These are phyloP conservation scores for Plotosus lineatus DNA, from an alignment of 2,113 vertebrate genomes.

Conservation along the genomic window DNA sequence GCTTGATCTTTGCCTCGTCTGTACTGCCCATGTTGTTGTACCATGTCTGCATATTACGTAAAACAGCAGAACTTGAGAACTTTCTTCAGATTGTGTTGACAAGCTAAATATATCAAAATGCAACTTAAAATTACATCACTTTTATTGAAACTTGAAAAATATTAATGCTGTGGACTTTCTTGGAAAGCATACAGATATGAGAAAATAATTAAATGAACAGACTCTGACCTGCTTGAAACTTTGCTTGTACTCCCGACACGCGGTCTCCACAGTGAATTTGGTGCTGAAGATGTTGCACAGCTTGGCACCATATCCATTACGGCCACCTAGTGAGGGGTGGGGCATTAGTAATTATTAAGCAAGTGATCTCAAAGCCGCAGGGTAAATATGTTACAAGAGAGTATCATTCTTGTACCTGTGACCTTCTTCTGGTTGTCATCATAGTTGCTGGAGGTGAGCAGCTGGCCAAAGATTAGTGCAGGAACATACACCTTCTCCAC, in stretches of 20 bases:
- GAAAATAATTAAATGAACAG: neutral
- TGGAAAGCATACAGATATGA: too few relatives aligned
- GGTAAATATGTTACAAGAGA: neutral
- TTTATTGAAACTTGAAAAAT: too few relatives aligned
- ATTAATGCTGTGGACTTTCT: too few relatives aligned
- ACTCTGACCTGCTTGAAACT: conserved; percentile 86
- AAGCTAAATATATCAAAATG: too few relatives aligned
- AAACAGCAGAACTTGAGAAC: neutral
- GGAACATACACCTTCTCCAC: conserved; percentile 96
- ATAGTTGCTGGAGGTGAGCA: conserved; percentile 97
- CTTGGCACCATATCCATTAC: conserved; percentile 98
- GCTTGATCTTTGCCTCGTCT: conserved; percentile 78
- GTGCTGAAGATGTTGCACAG: conserved; percentile 98
- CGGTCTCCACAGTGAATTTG: conserved; percentile 95
- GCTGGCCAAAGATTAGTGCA: conserved; percentile 98
- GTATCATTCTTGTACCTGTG: conserved; percentile 77
- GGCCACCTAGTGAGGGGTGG: conserved; percentile 83
- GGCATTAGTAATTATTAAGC: neutral
- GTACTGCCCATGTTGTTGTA: conserved; percentile 89
- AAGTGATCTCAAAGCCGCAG: too few relatives aligned
- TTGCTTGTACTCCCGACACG: conserved; percentile 87
- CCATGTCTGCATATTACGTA: conserved; percentile 80
- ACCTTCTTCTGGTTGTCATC: conserved; percentile 96
- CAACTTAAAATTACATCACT: too few relatives aligned
- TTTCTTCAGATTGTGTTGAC: neutral